Conservation (phyloP, 2,797 vertebrate species). For the Sparus aurata region DNA sequence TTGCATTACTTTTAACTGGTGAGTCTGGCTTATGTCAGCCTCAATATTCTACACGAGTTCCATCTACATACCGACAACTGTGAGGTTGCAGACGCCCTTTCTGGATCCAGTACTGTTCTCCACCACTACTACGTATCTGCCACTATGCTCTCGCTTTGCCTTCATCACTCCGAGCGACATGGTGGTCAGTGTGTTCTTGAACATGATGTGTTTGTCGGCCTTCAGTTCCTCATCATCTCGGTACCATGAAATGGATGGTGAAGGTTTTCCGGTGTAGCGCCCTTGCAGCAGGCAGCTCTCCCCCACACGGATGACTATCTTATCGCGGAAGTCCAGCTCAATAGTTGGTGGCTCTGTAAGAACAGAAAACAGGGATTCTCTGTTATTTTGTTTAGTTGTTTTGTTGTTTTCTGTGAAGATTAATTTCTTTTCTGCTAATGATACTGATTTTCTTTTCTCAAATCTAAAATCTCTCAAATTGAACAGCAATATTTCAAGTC, state of each 20-base stretch:
- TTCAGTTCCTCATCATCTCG: conserved; percentile 91
- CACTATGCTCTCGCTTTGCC: conserved; percentile 92
- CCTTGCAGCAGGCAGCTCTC: conserved; percentile 95
- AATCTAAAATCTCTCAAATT: background rate
- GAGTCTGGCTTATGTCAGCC: background rate
- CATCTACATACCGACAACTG: conserved; percentile 91
- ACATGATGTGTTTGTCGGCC: conserved; percentile 89
- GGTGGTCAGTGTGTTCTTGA: conserved; percentile 91
- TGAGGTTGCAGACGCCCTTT: conserved; percentile 94
- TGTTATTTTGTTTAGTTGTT: background rate
- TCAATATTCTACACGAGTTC: background rate
- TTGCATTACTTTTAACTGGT: background rate
- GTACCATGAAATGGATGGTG: conserved; percentile 93
- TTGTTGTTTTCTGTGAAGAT: too few species aligned
- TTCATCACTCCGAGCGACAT: conserved; percentile 93
- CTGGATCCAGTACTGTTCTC: conserved; percentile 96
- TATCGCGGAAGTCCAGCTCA: conserved; percentile 97
- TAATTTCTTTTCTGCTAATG: background rate
- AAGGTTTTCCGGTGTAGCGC: conserved; percentile 94
- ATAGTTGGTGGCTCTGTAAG: conserved; percentile 94
- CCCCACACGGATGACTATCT: conserved; percentile 92
- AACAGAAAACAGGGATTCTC: background rate
- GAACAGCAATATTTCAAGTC: background rate
- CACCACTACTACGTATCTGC: conserved; percentile 93
- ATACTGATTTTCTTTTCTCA: background rate